Conservation (phyloP, 2,797 vertebrate species). For the Alosa sapidissima region DNA sequence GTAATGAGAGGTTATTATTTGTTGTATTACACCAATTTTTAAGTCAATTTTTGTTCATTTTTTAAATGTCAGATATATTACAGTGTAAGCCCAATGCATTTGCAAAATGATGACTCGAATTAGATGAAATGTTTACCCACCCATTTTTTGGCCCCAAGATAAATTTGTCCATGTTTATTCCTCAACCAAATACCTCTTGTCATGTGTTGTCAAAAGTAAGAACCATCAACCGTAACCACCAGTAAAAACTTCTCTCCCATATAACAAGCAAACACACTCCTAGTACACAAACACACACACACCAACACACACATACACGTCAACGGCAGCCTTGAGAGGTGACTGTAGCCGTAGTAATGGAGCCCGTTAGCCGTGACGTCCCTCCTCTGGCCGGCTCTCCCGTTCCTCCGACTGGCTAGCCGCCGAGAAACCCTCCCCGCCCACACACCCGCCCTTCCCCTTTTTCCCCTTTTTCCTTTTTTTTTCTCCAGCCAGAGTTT, state of each 20-base stretch:
- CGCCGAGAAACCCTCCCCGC: not conserved
- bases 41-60: not conserved
- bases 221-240: slow-evolving; percentile 10
- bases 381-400: not conserved
- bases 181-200: slow-evolving; percentile 9
- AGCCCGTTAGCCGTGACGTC: not conserved
- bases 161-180: not conserved
- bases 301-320: not conserved
- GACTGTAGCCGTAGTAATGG: not conserved
- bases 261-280: slow-evolving; percentile 4
- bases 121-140: not conserved
- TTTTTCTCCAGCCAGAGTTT: slow-evolving; percentile 74
- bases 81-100: not conserved
- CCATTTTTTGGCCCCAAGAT: not conserved
- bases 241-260: slow-evolving; percentile 3
- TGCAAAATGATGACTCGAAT: slow-evolving; percentile 9
- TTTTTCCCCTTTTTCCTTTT: slow-evolving; percentile 53
- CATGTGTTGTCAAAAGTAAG: slow-evolving; percentile 17
- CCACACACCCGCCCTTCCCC: not conserved
- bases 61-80: not conserved
- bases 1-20: not conserved
- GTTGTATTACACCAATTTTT: not conserved
- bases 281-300: not conserved
- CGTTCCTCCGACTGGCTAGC: not conserved
- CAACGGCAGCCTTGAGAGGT: not conserved